Evolutionary conservation across 2,888 invertebrate species (phyloP).

Genomic region (Coecobrya sp.): DNA sequence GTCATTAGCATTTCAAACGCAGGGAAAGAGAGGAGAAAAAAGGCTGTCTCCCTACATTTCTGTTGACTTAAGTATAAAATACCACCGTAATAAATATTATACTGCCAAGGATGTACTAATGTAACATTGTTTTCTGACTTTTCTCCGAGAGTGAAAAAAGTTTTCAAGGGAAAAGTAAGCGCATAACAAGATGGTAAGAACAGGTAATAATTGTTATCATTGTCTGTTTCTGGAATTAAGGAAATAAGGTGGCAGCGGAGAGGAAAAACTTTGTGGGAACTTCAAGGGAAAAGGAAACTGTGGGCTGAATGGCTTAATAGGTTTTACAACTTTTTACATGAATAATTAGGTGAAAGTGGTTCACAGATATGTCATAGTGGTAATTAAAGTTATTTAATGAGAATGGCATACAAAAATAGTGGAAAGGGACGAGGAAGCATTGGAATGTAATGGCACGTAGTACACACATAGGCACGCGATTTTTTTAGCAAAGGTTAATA

Average conservation of each 20-base stretch:
- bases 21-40: not conserved
- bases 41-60: not conserved
- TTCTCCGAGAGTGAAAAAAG: not conserved
- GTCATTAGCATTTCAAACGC: slow-evolving; percentile 29
- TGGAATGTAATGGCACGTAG: too few species aligned
- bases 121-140: not conserved
- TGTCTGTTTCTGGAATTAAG: not conserved
- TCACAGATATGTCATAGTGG: not conserved
- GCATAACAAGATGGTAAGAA: not conserved
- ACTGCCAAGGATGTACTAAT: not conserved
- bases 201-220: slow-evolving; percentile 21
- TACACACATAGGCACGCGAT: too few species aligned
- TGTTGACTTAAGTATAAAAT: not conserved
- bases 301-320: not conserved
- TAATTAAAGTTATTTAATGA: slow-evolving; percentile 5
- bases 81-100: not conserved
- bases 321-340: slow-evolving; percentile 18
- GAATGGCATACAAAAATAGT: not conserved
- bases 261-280: not conserved
- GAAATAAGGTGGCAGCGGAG: not conserved
- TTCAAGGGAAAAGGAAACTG: not conserved
- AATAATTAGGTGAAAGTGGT: slow-evolving; percentile 38
- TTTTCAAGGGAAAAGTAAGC: not conserved
- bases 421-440: not conserved
- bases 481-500: too few species aligned